Evolutionary conservation across 2,888 invertebrate species (phyloP), one percentile per base, ranked within the genome.

Genomic region (Ormyrus rosae): DNA sequence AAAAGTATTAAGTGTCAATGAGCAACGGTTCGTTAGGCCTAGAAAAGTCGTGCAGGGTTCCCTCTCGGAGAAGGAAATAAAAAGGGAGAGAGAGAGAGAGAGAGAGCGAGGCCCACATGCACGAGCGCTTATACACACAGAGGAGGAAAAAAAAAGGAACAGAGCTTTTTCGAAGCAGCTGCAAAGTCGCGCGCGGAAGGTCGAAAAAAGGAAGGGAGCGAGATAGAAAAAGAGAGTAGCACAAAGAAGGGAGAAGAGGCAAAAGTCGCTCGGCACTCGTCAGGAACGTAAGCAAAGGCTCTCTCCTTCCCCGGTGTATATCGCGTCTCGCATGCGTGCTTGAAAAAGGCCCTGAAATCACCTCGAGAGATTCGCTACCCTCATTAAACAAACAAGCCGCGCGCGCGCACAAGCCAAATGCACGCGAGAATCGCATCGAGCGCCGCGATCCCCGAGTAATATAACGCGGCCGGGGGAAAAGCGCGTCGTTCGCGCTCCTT

Each of bases 331-430:
- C 34, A 34, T 34, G 34, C 34, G 61, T n/a, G 34, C 34, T 46
- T 46, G 60, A 70, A 86, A 86, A 86, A 86, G 82, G 80, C 70
- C 83, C 84, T 84, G 84, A 84, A 88, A 86, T 88, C 88, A 85
- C 87, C 86, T 87, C 86, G 84, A 91, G 84, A 91, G 91, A 92
- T 92, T 92, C 88, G 90, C 85, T 88, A 87, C 87, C 88, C 90
- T 90, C 90, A 87, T 89, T 89, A 89, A 88, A 89, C 86, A 87
- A 88, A 89, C 88, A 85, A 89, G 89, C 88, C 67, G 73, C 51
- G 65, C 88, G 48, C 61, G 48, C n/a, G 55, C 56, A 5, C 50
- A 34, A 4, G 34, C 34, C 34, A 34, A 34, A 34, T 4, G 34
- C 34, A 46, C 65, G 58, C 71, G 19, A 55, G 45, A 10, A 11